phyloP scores from a whole-genome alignment of 2,113 vertebrate genomes.

The Fulica atra region DNA sequence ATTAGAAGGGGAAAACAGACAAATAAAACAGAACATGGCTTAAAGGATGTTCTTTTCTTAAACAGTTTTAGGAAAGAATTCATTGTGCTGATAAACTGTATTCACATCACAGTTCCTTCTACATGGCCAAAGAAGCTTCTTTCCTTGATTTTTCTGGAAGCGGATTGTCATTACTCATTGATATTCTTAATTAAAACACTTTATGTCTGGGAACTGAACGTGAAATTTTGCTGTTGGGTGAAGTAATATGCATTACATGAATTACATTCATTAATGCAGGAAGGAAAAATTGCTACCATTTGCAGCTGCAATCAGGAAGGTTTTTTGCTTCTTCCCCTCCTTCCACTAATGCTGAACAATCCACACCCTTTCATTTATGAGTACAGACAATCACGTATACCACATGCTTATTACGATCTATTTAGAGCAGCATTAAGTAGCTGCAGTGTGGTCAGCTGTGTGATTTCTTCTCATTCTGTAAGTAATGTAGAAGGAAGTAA shows the following conservation, averaged over 20 bases:
- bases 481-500: not conserved
- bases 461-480: constrained; percentile 5
- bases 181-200: constrained; percentile 68
- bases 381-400: constrained; percentile 2
- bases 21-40: not conserved
- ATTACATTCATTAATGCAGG: constrained; percentile 28
- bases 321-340: not conserved
- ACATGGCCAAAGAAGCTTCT: constrained; percentile 38
- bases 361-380: constrained; percentile 29
- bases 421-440: constrained; percentile 33
- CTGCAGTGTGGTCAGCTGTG: constrained; percentile 26
- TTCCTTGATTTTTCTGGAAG: constrained; percentile 51
- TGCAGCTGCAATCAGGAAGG: constrained; percentile 36
- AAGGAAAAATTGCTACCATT: constrained; percentile 47
- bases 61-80: not conserved
- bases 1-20: not conserved
- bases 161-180: constrained; percentile 46
- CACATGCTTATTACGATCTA: constrained; percentile 31
- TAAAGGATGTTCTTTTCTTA: constrained; percentile 4
- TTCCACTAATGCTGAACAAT: constrained; percentile 17
- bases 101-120: constrained; percentile 8
- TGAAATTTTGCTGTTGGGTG: constrained; percentile 58
- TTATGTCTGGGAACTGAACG: constrained; percentile 58
- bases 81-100: not conserved
- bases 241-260: constrained; percentile 55